Percentiles rank a stretch among this genome's conserved stretches.
These are phyloP conservation scores for Polypedilum vanderplanki DNA, from an alignment of 1,140 invertebrate species.

Conservation along the genomic window DNA sequence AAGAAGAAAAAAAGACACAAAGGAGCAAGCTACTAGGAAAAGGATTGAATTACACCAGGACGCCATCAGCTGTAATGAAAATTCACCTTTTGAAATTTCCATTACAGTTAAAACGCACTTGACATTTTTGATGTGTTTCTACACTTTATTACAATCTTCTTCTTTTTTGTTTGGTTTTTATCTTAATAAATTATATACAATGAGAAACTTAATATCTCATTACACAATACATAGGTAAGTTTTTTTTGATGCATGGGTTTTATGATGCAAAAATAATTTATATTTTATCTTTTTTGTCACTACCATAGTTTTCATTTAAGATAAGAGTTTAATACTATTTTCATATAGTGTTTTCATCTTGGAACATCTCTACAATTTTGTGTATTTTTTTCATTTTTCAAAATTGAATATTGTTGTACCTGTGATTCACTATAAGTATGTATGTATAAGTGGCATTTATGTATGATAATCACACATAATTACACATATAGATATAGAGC, in stretches of 20 bases:
- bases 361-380: background rate
- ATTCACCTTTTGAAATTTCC: no score
- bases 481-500: background rate
- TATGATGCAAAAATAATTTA: background rate
- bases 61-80: no score
- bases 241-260: background rate
- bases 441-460: no score
- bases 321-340: slow-evolving; percentile 21
- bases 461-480: no score
- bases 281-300: no score
- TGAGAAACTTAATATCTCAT: no score
- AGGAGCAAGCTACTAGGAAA: background rate
- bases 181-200: slow-evolving; percentile 4
- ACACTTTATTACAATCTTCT: slow-evolving; percentile 1
- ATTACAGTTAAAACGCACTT: background rate
- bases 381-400: background rate
- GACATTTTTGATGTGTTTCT: background rate
- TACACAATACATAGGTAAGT: no score
- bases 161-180: background rate
- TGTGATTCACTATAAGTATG: no score
- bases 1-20: slow-evolving; percentile 9
- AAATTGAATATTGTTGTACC: background rate
- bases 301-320: background rate
- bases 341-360: background rate
- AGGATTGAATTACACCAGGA: background rate